Conservation (phyloP, 2,797 vertebrate genomes). For the Gambelia wislizenii region DNA sequence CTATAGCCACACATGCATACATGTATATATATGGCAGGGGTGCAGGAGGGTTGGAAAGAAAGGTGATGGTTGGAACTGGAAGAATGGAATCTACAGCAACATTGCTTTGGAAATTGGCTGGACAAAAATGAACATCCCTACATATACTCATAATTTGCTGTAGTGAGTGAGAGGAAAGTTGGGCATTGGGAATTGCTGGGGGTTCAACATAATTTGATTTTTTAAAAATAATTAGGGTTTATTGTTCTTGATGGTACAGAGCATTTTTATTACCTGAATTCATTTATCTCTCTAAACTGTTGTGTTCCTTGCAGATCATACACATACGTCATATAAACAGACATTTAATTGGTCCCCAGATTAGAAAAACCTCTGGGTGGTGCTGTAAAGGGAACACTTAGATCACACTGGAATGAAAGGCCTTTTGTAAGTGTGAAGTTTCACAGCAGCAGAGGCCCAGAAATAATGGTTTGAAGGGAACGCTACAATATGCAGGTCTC, state of each 20-base stretch:
- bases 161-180: neutral
- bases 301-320: conserved; percentile 45
- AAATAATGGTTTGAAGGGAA: conserved; percentile 44
- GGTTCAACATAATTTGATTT: neutral
- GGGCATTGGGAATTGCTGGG: neutral
- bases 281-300: conserved; percentile 33
- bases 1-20: neutral
- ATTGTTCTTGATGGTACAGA: neutral
- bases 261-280: conserved; percentile 13
- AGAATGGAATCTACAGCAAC: too few species aligned
- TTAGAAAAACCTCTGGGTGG: conserved; percentile 50
- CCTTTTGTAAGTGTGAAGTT: conserved; percentile 39
- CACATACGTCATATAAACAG: conserved; percentile 29
- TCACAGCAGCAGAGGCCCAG: conserved; percentile 35
- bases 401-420: neutral
- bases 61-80: neutral
- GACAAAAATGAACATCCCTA: neutral
- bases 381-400: conserved; percentile 55
- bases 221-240: neutral
- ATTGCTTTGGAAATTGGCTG: too few species aligned
- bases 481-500: conserved; percentile 21
- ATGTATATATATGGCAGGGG: neutral
- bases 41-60: neutral
- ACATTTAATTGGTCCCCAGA: conserved; percentile 59
- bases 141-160: neutral